Evolutionary conservation across 2,797 vertebrate genomes (phyloP).

Genomic region (Enoplosus armatus): DNA sequence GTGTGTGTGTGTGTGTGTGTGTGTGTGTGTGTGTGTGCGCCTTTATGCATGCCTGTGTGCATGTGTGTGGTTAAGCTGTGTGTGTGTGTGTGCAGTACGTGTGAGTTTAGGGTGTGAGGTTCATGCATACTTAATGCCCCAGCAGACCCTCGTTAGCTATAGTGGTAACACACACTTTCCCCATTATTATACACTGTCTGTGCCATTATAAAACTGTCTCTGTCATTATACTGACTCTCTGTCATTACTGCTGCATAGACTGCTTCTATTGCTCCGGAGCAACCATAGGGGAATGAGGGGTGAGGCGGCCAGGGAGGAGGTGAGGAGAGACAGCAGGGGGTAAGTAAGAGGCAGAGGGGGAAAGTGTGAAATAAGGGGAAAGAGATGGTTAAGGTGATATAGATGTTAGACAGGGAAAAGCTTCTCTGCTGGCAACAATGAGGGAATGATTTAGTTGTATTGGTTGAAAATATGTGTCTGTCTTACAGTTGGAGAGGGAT

Average conservation of each 20-base stretch:
- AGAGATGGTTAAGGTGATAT: constrained; percentile 33
- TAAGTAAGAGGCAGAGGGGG: neutral
- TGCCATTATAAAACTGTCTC: constrained; percentile 72
- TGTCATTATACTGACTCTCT: constrained; percentile 66
- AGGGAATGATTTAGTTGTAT: constrained; percentile 16
- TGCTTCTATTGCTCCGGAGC: constrained; percentile 41
- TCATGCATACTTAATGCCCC: constrained; percentile 80
- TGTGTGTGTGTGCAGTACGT: constrained; percentile 34
- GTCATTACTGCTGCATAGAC: constrained; percentile 64
- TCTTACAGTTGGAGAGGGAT: neutral
- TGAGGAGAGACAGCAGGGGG: constrained; percentile 14
- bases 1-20: constrained; percentile 31
- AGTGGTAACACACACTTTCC: constrained; percentile 65
- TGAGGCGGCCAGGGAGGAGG: constrained; percentile 26
- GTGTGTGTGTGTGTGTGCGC: constrained; percentile 42
- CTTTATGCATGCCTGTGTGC: constrained; percentile 28
- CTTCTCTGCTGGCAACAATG: constrained; percentile 15
- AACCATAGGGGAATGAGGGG: constrained; percentile 16
- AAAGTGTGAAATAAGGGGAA: constrained; percentile 47
- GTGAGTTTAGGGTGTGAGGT: constrained; percentile 66
- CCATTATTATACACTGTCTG: constrained; percentile 73
- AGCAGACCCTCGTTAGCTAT: constrained; percentile 76
- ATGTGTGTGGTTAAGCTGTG: constrained; percentile 38
- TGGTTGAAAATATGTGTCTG: constrained; percentile 9
- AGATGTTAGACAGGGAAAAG: constrained; percentile 14